A percentile compares a stretch with the other conserved stretches of the same genome.
Conservation (phyloP, 2,113 vertebrate genomes). For the Hippolais icterina region DNA sequence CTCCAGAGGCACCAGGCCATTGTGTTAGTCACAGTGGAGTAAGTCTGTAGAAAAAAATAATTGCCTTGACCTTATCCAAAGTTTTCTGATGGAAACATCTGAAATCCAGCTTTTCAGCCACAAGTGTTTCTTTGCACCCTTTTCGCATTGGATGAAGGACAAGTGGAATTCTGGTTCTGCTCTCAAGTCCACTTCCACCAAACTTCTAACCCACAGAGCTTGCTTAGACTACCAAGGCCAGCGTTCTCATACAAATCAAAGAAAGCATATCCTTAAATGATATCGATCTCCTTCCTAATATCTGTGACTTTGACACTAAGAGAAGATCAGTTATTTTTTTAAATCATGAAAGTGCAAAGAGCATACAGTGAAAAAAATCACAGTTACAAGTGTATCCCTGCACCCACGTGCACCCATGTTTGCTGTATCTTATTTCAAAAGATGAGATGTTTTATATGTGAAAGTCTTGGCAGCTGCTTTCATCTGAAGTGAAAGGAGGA, state of each 20-base stretch:
- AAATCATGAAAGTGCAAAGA: not conserved
- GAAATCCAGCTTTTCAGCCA: not conserved
- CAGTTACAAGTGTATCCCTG: not conserved
- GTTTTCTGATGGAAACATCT: not conserved
- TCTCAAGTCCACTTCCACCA: not conserved
- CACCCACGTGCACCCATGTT: not conserved
- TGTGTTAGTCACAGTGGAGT: not conserved
- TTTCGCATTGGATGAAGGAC: not conserved
- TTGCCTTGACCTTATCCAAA: slow-evolving; percentile 36
- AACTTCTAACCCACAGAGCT: not conserved
- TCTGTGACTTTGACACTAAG: not conserved
- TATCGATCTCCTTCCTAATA: not conserved
- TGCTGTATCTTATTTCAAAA: not conserved
- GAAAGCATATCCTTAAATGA: not conserved
- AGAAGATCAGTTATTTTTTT: not conserved
- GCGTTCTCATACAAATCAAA: not conserved
- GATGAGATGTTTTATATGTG: not conserved
- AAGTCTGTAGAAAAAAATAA: slow-evolving; percentile 11
- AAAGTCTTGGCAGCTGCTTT: not conserved
- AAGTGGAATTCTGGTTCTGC: not conserved
- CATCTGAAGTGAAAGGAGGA: not conserved
- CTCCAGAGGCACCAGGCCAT: not conserved
- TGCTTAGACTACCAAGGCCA: not conserved
- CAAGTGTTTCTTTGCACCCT: not conserved
- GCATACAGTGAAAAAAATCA: not conserved